Conservation (phyloP, 2,888 invertebrate genomes). For the Apocheima hispidaria region DNA sequence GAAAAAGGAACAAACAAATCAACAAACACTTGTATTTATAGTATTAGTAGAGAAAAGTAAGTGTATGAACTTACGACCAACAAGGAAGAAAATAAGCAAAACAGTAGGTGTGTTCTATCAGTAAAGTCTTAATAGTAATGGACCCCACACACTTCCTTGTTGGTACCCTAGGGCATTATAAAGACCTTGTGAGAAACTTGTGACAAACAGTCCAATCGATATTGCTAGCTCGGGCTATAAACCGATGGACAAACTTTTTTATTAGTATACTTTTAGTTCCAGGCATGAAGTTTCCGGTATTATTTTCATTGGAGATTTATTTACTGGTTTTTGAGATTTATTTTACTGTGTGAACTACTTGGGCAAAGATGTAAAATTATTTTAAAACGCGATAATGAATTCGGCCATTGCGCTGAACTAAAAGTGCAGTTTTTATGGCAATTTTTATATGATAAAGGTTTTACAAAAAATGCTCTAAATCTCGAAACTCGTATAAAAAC, state of each 20-base stretch:
- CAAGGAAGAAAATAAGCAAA: not conserved
- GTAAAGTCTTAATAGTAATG: not conserved
- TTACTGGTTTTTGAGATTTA: conserved; percentile 36
- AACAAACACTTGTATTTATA: no score
- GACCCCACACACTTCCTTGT: conserved; percentile 6
- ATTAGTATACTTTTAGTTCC: conserved; percentile 59
- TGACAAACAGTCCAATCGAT: conserved; percentile 50
- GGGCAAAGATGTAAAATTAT: not conserved
- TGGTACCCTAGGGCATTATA: conserved; percentile 34
- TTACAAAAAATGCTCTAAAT: not conserved
- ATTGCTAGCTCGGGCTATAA: conserved; percentile 54
- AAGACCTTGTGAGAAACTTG: conserved; percentile 27
- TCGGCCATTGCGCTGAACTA: not conserved
- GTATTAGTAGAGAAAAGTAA: no score
- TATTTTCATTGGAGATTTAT: conserved; percentile 43
- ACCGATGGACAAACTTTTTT: conserved; percentile 59
- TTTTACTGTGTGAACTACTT: not conserved
- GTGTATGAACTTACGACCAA: no score
- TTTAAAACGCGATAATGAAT: not conserved
- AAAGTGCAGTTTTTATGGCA: not conserved
- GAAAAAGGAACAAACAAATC: no score
- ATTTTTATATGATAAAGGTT: not conserved
- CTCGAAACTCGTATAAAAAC: not conserved
- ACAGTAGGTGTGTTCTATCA: not conserved
- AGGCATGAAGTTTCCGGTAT: conserved; percentile 46